A percentile compares a stretch with the other conserved stretches of the same genome.
phyloP scores from a whole-genome alignment of 2,797 vertebrate species.

The Trachops cirrhosus region DNA sequence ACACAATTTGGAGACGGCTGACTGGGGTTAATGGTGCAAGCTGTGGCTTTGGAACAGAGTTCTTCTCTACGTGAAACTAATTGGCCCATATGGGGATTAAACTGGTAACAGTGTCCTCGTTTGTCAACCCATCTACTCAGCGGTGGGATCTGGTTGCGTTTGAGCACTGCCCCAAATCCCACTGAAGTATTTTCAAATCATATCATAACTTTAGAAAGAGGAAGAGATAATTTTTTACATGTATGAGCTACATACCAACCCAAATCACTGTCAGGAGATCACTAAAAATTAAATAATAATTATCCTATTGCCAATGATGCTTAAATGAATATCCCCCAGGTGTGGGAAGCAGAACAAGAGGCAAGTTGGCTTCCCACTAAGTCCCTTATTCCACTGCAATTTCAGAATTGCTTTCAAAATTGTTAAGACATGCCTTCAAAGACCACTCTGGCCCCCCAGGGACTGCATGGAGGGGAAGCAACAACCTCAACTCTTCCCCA shows the following conservation, averaged over 20 bases:
- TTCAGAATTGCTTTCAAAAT: background rate
- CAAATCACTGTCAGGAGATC: conserved; percentile 20
- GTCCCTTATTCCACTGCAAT: background rate
- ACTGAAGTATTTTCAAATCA: background rate
- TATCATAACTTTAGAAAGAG: background rate
- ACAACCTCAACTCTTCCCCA: background rate
- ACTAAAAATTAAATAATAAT: conserved; percentile 44
- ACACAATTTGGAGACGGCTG: conserved; percentile 73
- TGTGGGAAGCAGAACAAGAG: background rate
- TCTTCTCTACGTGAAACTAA: conserved; percentile 76
- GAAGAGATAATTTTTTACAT: background rate
- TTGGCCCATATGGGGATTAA: conserved; percentile 78
- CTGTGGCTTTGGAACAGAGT: conserved; percentile 75
- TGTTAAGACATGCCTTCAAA: background rate
- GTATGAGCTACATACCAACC: background rate
- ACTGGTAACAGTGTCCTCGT: conserved; percentile 71
- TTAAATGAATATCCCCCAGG: background rate
- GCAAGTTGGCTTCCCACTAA: conserved; percentile 8
- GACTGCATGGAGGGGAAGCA: background rate
- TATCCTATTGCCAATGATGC: background rate
- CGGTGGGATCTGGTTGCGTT: conserved; percentile 37
- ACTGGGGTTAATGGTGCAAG: conserved; percentile 77
- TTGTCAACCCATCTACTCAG: conserved; percentile 70
- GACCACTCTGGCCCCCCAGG: background rate
- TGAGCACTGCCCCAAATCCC: conserved; percentile 41